A percentile compares a stretch with the other conserved stretches of the same genome.
phyloP scores from a whole-genome alignment of 2,113 vertebrate genomes.

The Dicentrarchus labrax region DNA sequence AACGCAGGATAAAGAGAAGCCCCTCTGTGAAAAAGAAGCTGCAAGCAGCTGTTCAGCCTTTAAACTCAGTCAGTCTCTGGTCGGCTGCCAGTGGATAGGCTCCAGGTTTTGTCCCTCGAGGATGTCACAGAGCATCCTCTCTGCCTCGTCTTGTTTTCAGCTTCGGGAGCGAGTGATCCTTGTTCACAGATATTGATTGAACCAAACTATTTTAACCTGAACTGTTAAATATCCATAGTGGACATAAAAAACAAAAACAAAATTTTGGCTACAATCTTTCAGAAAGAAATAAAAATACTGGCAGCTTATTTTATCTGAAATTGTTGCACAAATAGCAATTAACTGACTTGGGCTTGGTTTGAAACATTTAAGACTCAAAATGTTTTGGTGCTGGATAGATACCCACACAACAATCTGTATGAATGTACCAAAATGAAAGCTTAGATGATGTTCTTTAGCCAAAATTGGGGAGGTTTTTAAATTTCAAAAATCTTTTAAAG shows the following conservation, averaged over 20 bases:
- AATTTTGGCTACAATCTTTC: background rate
- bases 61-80: slow-evolving; percentile 16
- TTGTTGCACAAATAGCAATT: background rate
- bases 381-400: background rate
- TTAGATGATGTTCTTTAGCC: background rate
- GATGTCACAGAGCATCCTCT: slow-evolving; percentile 22
- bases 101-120: slow-evolving; percentile 29
- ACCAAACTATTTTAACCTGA: background rate
- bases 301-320: background rate
- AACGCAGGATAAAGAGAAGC: slow-evolving; percentile 11
- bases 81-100: slow-evolving; percentile 26
- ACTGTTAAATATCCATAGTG: background rate
- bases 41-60: slow-evolving; percentile 49
- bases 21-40: slow-evolving; percentile 14
- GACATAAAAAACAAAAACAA: background rate
- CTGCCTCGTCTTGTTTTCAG: slow-evolving; percentile 7
- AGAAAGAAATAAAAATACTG: background rate
- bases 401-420: background rate
- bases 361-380: background rate
- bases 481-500: background rate
- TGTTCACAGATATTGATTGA: slow-evolving; percentile 12
- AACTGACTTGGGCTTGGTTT: background rate
- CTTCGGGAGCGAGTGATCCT: slow-evolving; percentile 2
- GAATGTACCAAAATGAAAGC: background rate
- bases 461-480: background rate